A percentile compares a stretch with the other conserved stretches of the same genome.
Conservation (phyloP, 2,797 vertebrate species). For the Eurystomus glaucurus region DNA sequence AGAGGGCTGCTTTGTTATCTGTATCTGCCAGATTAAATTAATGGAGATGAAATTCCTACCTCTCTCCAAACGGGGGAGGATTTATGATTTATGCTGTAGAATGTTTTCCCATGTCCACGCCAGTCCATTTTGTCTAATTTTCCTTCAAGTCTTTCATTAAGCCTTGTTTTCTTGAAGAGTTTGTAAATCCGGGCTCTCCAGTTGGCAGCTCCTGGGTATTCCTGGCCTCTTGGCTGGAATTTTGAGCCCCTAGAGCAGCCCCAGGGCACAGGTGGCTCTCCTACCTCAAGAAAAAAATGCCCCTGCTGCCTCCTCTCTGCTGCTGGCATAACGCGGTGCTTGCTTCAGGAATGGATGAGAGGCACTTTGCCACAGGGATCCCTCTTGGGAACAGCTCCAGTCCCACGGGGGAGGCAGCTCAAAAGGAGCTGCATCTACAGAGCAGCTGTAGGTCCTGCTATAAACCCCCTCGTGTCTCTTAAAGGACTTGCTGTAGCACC, state of each 20-base stretch:
- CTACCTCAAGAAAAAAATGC: not conserved
- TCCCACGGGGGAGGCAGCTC: not conserved
- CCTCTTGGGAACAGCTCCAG: not conserved
- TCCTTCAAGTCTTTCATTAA: not conserved
- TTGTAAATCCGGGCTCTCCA: not conserved
- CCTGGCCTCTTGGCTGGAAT: not conserved
- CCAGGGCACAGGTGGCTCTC: not conserved
- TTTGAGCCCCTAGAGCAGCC: not conserved
- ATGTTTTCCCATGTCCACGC: not conserved
- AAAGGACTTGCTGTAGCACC: not conserved
- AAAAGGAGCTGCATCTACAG: not conserved
- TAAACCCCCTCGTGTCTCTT: not conserved
- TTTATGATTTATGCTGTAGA: not conserved
- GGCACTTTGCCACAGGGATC: not conserved
- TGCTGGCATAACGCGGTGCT: rapidly evolving
- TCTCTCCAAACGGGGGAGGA: not conserved
- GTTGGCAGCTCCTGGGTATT: not conserved
- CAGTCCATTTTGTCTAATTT: not conserved
- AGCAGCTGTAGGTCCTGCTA: not conserved
- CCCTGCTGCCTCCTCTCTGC: not conserved
- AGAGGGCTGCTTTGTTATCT: slow-evolving; percentile 11
- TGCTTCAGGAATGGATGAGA: not conserved
- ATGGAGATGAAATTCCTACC: not conserved
- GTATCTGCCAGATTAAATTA: not conserved
- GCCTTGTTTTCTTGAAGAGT: not conserved